phyloP scores from a whole-genome alignment of 2,113 vertebrate species.

The Sclerurus mexicanus region DNA sequence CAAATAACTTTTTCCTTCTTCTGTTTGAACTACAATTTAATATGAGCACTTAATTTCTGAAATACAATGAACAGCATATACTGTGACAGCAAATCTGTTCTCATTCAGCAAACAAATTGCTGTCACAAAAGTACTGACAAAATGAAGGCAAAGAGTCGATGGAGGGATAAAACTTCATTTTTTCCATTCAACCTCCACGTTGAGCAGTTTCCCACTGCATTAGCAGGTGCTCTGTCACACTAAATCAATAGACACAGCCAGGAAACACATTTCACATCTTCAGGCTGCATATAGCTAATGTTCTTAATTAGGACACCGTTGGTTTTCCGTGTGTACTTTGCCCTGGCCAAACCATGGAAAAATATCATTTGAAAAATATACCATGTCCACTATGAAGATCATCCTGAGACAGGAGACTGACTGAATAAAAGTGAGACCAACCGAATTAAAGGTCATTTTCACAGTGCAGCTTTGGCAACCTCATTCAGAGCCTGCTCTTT shows the following conservation, averaged over 20 bases:
- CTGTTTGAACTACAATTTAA: background rate
- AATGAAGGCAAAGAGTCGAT: background rate
- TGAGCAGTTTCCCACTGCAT: background rate
- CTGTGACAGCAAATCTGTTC: background rate
- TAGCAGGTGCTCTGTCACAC: background rate
- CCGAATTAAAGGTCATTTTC: background rate
- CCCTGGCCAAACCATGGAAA: background rate
- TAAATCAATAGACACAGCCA: constrained; percentile 29
- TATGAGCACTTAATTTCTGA: background rate
- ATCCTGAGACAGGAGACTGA: background rate
- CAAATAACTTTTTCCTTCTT: background rate
- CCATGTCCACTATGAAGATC: background rate
- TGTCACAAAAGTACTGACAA: background rate
- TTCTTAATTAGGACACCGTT: background rate
- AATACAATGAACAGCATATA: background rate
- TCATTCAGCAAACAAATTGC: background rate
- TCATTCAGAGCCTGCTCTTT: background rate
- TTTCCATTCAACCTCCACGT: background rate
- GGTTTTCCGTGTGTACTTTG: background rate
- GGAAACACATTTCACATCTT: constrained; percentile 40
- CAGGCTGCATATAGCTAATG: background rate
- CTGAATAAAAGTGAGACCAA: background rate
- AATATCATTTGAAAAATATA: background rate
- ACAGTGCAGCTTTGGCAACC: accelerated
- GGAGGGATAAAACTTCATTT: background rate